phyloP scores from a whole-genome alignment of 2,888 invertebrate species.

The Sepiola atlantica region DNA sequence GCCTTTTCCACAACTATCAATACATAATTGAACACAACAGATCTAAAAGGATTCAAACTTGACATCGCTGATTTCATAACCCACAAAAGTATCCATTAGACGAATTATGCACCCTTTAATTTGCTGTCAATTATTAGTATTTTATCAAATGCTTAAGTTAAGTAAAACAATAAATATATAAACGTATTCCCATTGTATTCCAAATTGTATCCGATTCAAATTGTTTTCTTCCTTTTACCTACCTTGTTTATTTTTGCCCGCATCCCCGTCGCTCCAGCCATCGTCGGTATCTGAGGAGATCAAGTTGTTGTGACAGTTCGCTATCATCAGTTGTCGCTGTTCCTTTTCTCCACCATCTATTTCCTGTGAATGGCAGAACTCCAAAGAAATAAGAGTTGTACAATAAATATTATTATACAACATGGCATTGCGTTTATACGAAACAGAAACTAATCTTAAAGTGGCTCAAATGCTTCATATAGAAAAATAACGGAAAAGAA shows the following conservation, averaged over 20 bases:
- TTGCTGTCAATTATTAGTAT: no score
- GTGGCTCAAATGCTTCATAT: no score
- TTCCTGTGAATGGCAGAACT: slow-evolving; percentile 32
- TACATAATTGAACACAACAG: no score
- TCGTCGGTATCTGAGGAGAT: not conserved
- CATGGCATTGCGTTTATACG: not conserved
- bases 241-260: not conserved
- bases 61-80: no score
- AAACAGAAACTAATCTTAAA: not conserved
- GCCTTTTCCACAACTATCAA: no score
- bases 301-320: slow-evolving; percentile 20
- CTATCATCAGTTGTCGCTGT: not conserved
- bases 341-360: slow-evolving; percentile 19
- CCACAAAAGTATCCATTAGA: no score
- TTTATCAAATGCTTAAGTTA: no score
- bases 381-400: slow-evolving; percentile 32
- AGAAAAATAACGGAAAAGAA: no score
- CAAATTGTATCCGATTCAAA: not conserved
- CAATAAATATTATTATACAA: slow-evolving; percentile 22
- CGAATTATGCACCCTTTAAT: no score
- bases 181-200: no score
- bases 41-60: no score
- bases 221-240: not conserved
- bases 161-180: no score
- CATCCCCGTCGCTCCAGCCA: slow-evolving; percentile 19